Evolutionary conservation across 1,140 invertebrate species (phyloP).

Genomic region (Hetaerina americana): DNA sequence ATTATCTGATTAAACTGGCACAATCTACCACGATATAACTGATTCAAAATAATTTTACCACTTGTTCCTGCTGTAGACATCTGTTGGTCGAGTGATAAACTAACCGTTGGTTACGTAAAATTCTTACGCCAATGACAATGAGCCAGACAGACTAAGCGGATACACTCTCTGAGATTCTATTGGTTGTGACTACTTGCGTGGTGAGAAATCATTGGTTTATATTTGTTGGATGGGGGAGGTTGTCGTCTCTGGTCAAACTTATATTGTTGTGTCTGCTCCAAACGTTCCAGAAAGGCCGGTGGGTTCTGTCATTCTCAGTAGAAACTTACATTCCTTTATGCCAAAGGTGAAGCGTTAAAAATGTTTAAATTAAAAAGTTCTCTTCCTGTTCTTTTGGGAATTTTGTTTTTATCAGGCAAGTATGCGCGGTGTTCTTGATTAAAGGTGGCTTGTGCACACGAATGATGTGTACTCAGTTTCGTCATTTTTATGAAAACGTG

Average conservation of each 20-base stretch:
- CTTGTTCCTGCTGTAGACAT: too few relatives aligned
- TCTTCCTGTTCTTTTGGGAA: background rate
- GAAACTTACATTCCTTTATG: too few relatives aligned
- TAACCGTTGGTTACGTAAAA: too few relatives aligned
- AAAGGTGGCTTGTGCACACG: background rate
- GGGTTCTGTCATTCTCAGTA: too few relatives aligned
- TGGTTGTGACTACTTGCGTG: background rate
- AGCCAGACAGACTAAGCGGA: background rate
- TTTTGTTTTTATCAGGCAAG: background rate
- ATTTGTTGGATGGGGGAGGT: background rate
- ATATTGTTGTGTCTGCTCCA: background rate
- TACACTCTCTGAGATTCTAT: background rate
- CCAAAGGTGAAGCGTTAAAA: too few relatives aligned
- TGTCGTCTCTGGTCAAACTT: background rate
- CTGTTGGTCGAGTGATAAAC: too few relatives aligned
- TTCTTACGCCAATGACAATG: background rate
- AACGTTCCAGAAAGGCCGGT: background rate
- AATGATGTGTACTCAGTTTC: background rate
- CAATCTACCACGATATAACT: too few relatives aligned
- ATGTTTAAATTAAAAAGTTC: background rate
- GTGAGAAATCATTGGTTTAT: background rate
- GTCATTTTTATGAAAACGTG: background rate
- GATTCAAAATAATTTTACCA: too few relatives aligned
- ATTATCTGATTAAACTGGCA: too few relatives aligned
- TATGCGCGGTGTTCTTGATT: background rate